phyloP scores from a whole-genome alignment of 2,113 vertebrate species.

The Atrichornis clamosus region DNA sequence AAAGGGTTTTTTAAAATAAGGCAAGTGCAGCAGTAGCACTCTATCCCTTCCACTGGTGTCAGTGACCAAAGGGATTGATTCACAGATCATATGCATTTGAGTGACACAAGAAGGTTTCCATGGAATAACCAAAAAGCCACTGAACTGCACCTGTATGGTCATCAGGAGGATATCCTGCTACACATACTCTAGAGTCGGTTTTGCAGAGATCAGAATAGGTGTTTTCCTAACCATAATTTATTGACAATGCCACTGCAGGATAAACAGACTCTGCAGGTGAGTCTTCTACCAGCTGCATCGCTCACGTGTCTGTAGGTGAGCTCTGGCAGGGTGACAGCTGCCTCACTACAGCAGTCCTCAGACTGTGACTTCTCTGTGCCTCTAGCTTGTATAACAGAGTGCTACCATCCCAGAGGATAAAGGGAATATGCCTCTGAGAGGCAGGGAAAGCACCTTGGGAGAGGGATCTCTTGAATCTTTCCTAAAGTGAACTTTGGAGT shows the following conservation, averaged over 20 bases:
- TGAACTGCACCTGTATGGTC: accelerated
- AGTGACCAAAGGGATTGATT: not conserved
- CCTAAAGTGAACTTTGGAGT: not conserved
- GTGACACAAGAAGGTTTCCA: not conserved
- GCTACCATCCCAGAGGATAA: not conserved
- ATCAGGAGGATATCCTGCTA: not conserved
- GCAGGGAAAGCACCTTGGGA: not conserved
- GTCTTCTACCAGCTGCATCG: not conserved
- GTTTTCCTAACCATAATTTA: not conserved
- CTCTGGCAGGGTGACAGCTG: not conserved
- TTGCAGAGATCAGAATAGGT: not conserved
- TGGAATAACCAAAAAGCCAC: not conserved
- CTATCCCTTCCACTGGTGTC: not conserved
- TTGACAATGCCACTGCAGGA: not conserved
- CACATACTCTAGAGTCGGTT: not conserved
- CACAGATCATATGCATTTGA: not conserved
- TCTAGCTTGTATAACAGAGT: not conserved
- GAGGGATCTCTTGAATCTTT: not conserved
- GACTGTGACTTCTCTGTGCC: not conserved
- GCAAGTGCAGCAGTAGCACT: not conserved
- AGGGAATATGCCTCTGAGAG: not conserved
- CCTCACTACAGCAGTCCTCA: not conserved
- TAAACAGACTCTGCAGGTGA: not conserved
- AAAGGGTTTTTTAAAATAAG: not conserved
- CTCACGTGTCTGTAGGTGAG: not conserved